These are phyloP conservation scores for Peromyscus attwateri DNA, from an alignment of 2,797 vertebrate species.

Conservation along the genomic window DNA sequence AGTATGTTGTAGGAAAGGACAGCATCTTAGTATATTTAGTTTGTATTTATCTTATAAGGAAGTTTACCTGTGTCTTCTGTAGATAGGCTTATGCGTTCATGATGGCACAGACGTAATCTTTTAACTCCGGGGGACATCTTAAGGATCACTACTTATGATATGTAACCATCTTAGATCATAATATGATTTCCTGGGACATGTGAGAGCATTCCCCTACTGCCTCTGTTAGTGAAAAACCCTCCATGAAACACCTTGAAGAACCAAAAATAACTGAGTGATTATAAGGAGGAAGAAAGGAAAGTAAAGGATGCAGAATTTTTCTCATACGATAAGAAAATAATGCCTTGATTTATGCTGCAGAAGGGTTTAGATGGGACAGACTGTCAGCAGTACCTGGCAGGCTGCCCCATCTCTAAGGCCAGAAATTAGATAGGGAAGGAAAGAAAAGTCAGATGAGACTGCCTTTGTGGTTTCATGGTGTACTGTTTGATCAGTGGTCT, in stretches of 20 bases:
- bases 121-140: background rate
- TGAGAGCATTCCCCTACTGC: background rate
- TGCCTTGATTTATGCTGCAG: background rate
- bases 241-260: background rate
- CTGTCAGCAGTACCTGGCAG: background rate
- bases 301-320: conserved; percentile 13
- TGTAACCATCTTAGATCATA: background rate
- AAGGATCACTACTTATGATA: background rate
- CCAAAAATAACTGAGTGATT: conserved; percentile 29
- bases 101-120: background rate
- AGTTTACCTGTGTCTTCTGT: background rate
- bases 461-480: background rate
- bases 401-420: background rate
- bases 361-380: background rate
- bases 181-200: background rate
- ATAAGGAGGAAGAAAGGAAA: background rate
- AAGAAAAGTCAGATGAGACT: background rate
- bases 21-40: background rate
- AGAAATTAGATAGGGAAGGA: background rate
- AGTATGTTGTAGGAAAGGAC: background rate
- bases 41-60: background rate
- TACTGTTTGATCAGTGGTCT: background rate
- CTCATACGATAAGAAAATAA: background rate
- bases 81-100: background rate
- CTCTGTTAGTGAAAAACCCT: background rate